A percentile compares a stretch with the other conserved stretches of the same genome.
These are phyloP conservation scores for Lanistes nyassanus DNA, from an alignment of 1,140 invertebrate genomes.

Conservation along the genomic window DNA sequence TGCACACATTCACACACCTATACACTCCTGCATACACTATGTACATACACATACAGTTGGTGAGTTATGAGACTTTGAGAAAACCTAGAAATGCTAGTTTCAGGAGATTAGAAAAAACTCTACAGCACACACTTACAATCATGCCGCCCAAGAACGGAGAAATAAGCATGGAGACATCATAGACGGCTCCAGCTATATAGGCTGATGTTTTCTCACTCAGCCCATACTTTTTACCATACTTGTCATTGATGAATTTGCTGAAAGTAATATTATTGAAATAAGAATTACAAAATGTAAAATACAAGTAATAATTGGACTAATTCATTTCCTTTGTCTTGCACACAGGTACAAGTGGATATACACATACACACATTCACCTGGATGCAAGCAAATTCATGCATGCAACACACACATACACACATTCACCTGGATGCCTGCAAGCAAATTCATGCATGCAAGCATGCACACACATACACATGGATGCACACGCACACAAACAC, in stretches of 20 bases:
- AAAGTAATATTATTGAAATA: conserved; percentile 34
- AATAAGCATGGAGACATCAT: conserved; percentile 67
- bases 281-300: not conserved
- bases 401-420: not conserved
- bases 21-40: no score
- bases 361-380: no score
- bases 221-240: conserved; percentile 60
- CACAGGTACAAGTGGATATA: no score
- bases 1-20: no score
- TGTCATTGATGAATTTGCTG: conserved; percentile 66
- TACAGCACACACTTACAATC: conserved; percentile 60
- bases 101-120: not conserved
- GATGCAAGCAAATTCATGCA: no score
- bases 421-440: no score
- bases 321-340: no score
- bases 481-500: not conserved
- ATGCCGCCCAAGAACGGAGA: conserved; percentile 68
- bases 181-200: conserved; percentile 66
- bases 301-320: not conserved
- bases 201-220: conserved; percentile 49
- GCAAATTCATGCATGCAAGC: no score
- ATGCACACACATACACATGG: not conserved
- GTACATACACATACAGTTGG: no score
- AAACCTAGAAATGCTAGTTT: no score
- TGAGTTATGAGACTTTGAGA: no score